A percentile compares a stretch with the other conserved stretches of the same genome.
Evolutionary conservation across 1,140 invertebrate species (phyloP).

Genomic region (Teleogryllus occipitalis): DNA sequence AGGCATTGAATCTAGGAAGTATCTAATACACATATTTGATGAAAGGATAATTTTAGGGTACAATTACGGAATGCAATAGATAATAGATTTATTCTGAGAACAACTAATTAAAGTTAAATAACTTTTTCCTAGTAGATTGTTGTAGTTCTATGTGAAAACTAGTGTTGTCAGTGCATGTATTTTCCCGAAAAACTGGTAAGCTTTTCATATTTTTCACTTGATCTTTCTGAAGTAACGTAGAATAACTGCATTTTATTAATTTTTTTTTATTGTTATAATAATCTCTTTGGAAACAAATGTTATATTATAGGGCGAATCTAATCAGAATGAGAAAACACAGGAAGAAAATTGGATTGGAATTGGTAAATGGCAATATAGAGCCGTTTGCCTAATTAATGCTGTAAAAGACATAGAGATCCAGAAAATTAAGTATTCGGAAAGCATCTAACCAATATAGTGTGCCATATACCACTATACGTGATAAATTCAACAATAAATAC

Average conservation of each 20-base stretch:
- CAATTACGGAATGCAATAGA: not conserved
- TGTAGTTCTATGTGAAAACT: not conserved
- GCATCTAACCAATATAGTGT: not conserved
- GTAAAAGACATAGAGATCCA: not conserved
- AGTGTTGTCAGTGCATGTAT: not conserved
- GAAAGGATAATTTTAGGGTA: not conserved
- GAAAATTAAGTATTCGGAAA: not conserved
- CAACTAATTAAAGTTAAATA: not conserved
- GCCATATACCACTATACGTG: not conserved
- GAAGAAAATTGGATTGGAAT: not conserved
- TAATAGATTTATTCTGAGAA: not conserved
- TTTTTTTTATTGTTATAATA: not conserved
- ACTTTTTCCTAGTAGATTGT: not conserved
- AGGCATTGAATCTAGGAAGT: not conserved
- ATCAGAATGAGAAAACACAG: not conserved
- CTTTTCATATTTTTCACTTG: not conserved
- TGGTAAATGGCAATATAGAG: not conserved
- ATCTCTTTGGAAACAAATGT: not conserved
- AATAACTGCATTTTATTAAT: not conserved
- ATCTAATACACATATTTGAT: not conserved
- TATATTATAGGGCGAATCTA: not conserved
- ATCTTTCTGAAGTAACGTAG: not conserved
- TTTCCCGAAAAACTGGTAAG: not conserved
- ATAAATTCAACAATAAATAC: not conserved
- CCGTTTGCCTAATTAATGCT: not conserved